Conservation (phyloP, 53 echinoderm and acorn worm genomes). For the Echinometra lucunter region DNA sequence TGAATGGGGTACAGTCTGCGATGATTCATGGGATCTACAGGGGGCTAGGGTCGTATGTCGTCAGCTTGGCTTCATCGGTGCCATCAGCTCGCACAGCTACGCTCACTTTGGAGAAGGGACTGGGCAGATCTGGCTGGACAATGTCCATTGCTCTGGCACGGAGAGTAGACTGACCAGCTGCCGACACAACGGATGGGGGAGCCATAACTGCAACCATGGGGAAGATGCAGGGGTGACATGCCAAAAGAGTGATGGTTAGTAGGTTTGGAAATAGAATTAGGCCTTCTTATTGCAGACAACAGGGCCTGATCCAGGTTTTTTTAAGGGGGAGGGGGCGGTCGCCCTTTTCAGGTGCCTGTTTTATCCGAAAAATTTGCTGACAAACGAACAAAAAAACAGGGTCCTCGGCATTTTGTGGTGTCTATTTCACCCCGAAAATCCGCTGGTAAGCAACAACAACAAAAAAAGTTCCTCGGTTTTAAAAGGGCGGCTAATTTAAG, state of each 20-base stretch:
- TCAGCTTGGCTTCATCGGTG: conserved; percentile 43
- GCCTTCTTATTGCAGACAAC: too few relatives aligned
- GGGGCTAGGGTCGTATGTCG: conserved; percentile 10
- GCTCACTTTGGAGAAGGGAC: conserved; percentile 42
- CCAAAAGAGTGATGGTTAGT: background rate
- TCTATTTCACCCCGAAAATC: too few relatives aligned
- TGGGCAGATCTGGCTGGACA: conserved; percentile 36
- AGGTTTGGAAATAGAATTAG: background rate
- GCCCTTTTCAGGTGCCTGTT: too few relatives aligned
- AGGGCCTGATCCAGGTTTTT: too few relatives aligned
- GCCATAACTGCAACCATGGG: conserved; percentile 35
- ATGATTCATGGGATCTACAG: background rate
- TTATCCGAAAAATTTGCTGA: too few relatives aligned
- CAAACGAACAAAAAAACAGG: too few relatives aligned
- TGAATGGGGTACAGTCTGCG: conserved; percentile 47
- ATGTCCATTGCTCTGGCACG: background rate
- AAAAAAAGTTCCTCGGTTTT: too few relatives aligned
- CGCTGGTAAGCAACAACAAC: too few relatives aligned
- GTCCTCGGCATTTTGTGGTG: too few relatives aligned
- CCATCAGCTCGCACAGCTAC: background rate
- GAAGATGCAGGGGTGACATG: conserved; percentile 51
- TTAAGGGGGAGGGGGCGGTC: too few relatives aligned
- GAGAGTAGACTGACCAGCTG: conserved; percentile 3
- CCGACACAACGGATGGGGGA: conserved; percentile 15
- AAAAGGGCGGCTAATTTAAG: too few relatives aligned